Conservation (phyloP, 35 echinoderm and acorn worm species). For the Strongylocentrotus purpuratus region DNA sequence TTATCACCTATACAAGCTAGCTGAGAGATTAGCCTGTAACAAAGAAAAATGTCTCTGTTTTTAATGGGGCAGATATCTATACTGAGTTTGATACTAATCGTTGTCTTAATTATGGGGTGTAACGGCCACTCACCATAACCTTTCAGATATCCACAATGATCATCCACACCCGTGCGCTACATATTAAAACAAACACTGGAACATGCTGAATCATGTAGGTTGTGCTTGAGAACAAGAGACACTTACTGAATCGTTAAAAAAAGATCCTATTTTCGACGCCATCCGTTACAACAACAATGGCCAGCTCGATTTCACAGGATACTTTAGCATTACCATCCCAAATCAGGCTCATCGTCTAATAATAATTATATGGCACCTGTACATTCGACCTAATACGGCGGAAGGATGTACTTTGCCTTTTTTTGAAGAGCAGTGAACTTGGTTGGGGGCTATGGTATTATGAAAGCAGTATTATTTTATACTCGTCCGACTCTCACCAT, state of each 20-base stretch:
- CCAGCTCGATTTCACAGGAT: background rate
- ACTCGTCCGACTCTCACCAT: background rate
- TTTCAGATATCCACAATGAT: background rate
- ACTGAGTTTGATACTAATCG: no score
- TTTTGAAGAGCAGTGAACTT: slow-evolving; percentile 8
- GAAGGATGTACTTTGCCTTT: background rate
- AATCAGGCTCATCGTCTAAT: background rate
- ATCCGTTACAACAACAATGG: background rate
- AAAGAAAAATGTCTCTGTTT: no score
- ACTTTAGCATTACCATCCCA: background rate
- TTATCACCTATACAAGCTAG: no score
- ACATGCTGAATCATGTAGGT: no score
- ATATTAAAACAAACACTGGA: no score
- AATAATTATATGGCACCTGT: background rate
- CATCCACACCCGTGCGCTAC: background rate
- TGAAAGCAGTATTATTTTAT: background rate
- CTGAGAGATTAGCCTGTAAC: no score
- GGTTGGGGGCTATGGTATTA: background rate
- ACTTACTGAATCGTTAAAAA: background rate
- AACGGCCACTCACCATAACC: background rate
- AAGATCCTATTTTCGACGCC: background rate
- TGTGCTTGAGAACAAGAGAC: background rate
- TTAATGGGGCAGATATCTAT: no score
- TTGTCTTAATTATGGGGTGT: no score
- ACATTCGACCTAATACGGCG: background rate